Base-by-base conservation (phyloP, 2,113 vertebrate genomes). In the Spea multiplicata region DNA sequence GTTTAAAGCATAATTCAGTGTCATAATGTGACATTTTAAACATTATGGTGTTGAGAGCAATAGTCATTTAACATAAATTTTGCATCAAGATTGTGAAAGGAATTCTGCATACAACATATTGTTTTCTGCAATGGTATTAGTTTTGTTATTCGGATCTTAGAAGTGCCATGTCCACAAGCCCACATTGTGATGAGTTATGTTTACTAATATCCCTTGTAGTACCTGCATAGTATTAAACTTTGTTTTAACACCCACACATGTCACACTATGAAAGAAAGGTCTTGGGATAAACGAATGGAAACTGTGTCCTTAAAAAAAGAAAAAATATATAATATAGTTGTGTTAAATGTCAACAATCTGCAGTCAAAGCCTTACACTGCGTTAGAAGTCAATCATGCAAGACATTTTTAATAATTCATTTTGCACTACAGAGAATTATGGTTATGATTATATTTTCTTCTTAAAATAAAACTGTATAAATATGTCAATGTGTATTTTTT, bases 111-210 rank as follows among this genome's bases (percentile, higher is more conserved):
- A 86, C 86, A 88, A 86, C 85, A 71, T 83, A 82, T 86, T 85
- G 84, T 79, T 85, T 80, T 76, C 75, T 85, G 86, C 84, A 2
- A 52, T 83, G 59, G 70, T 82, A 81, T 81, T 74, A 0, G 2
- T 78, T 50, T 67, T 59, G 73, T 83, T 71, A 77, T 81, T 14
- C 72, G 83, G 83, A 65, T 82, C 88, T 88, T 84, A 83, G 80
- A 89, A 90, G 89, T 90, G 88, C 89, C 89, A 71, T 86, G 84
- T 87, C 83, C 84, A 80, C 86, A 83, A 86, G 81, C 85, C 83
- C 82, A 81, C 80, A 62, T 83, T 85, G 55, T 68, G 71, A 83
- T 85, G 85, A 83, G 76, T 83, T 75, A 87, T 76, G 83, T 80
- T 44, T 16, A 71, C 84, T 86, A 84, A 85, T 50, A 84, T 69